These are phyloP conservation scores for Clinocottus analis DNA, from an alignment of 2,113 vertebrate genomes.

Conservation along the genomic window DNA sequence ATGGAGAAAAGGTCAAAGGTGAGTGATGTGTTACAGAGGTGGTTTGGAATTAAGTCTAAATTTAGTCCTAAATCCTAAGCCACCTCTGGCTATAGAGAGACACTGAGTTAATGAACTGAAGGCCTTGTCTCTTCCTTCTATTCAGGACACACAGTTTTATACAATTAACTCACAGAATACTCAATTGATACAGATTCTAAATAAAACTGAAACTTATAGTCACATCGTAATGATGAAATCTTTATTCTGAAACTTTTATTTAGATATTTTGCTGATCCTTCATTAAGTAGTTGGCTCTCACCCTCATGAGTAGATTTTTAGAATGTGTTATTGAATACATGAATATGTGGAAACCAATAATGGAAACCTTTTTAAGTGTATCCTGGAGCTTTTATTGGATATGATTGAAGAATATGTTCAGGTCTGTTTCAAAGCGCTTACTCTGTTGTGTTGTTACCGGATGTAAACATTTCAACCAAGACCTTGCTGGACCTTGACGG, in stretches of 20 bases:
- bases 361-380: constrained; percentile 22
- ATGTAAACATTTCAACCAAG: constrained; percentile 47
- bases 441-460: too few species aligned
- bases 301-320: background rate
- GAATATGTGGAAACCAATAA: constrained; percentile 15
- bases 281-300: background rate
- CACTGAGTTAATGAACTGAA: constrained; percentile 25
- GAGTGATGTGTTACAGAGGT: constrained; percentile 60
- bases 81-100: constrained; percentile 44
- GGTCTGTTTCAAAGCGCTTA: background rate
- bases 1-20: constrained; percentile 48
- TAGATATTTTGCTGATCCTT: background rate
- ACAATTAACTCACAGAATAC: constrained; percentile 18
- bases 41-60: constrained; percentile 60
- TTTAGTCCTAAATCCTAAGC: constrained; percentile 54
- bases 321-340: constrained; percentile 24
- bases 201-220: constrained; percentile 13
- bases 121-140: background rate
- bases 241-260: background rate
- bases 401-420: constrained; percentile 18
- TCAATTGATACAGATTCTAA: background rate
- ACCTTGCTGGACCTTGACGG: constrained; percentile 9
- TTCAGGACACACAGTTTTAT: background rate
- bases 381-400: constrained; percentile 28
- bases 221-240: background rate